phyloP scores from a whole-genome alignment of 2,113 vertebrate species.

The Strix uralensis region DNA sequence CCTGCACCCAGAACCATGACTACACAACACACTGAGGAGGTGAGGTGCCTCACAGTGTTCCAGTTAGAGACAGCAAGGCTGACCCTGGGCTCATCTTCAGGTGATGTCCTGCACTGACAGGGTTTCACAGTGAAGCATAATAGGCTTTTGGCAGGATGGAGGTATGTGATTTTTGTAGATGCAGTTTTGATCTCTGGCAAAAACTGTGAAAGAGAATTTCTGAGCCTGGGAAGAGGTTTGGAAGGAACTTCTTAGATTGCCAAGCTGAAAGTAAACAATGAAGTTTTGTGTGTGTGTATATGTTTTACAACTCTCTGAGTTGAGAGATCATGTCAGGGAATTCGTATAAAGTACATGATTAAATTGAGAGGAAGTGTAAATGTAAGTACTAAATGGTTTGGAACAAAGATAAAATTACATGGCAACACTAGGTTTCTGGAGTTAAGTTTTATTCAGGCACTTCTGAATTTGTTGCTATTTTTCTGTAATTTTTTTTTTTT shows the following conservation, averaged over 20 bases:
- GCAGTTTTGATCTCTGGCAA: background rate
- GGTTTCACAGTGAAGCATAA: background rate
- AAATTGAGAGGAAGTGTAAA: background rate
- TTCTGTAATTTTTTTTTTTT: background rate
- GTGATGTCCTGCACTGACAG: background rate
- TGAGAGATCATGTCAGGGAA: background rate
- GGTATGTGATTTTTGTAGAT: background rate
- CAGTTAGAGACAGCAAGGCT: background rate
- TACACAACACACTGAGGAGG: accelerated
- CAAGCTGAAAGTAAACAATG: background rate
- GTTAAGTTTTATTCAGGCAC: background rate
- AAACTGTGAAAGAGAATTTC: background rate
- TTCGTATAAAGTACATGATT: background rate
- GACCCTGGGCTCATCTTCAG: background rate
- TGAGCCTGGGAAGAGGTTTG: background rate
- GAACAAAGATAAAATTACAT: background rate
- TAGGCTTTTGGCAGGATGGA: background rate
- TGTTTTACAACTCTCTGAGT: background rate
- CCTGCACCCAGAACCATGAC: background rate
- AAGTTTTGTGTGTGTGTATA: background rate
- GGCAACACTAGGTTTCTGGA: background rate
- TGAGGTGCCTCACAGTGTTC: background rate
- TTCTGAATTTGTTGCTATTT: background rate
- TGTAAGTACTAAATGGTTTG: background rate
- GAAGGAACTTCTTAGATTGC: background rate